phyloP scores from a whole-genome alignment of 2,888 invertebrate species.

The Sericinus montela region DNA sequence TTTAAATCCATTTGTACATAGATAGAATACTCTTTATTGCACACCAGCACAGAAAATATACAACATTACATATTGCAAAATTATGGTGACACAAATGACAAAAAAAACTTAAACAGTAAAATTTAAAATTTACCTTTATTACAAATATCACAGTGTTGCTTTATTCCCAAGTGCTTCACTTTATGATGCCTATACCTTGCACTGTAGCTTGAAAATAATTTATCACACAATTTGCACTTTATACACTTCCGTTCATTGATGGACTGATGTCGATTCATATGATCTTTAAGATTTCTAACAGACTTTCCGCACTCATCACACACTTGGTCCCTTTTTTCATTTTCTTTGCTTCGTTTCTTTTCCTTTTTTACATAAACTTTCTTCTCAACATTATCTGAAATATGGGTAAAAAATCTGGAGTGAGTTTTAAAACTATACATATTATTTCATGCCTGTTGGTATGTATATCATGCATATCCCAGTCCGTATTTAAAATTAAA shows the following conservation, averaged over 20 bases:
- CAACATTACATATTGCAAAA: too few species aligned
- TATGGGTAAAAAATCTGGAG: too few species aligned
- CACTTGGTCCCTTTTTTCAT: conserved; percentile 31
- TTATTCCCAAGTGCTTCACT: conserved; percentile 54
- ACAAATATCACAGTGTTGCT: conserved; percentile 55
- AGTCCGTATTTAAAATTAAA: too few species aligned
- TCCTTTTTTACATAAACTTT: conserved; percentile 23
- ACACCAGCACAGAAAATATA: too few species aligned
- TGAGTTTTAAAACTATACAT: too few species aligned
- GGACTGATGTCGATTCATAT: conserved; percentile 42
- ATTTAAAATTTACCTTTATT: conserved; percentile 43
- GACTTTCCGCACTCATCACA: conserved; percentile 62
- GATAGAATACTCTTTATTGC: too few species aligned
- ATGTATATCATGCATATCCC: too few species aligned
- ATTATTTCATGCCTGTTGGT: too few species aligned
- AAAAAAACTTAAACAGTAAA: too few species aligned
- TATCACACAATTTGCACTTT: conserved; percentile 51
- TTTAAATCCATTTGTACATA: too few species aligned
- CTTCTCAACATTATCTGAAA: conserved; percentile 30
- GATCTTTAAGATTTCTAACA: conserved; percentile 48
- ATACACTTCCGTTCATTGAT: conserved; percentile 30
- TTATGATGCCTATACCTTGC: conserved; percentile 49
- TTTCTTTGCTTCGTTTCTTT: conserved; percentile 29
- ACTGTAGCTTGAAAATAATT: conserved; percentile 40
- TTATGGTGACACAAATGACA: too few species aligned